Percentiles rank a stretch among this genome's conserved stretches.
phyloP scores from a whole-genome alignment of 2,797 vertebrate genomes.

The Apogon talboti region DNA sequence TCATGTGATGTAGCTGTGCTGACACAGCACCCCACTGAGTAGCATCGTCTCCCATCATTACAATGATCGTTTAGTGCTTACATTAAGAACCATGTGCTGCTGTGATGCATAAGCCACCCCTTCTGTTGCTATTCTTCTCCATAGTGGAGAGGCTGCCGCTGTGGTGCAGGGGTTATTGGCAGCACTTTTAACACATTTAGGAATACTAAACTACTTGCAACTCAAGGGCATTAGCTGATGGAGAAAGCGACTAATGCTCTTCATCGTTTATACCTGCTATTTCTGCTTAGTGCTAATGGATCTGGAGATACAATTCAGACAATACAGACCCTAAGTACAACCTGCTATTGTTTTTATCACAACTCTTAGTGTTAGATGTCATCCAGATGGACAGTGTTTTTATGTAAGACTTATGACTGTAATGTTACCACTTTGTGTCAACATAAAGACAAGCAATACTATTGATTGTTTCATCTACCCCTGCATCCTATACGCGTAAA shows the following conservation, averaged over 20 bases:
- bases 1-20: background rate
- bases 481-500: no score
- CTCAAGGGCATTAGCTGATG: slow-evolving; percentile 54
- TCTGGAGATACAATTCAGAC: slow-evolving; percentile 14
- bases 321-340: slow-evolving; percentile 1
- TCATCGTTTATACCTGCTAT: slow-evolving; percentile 47
- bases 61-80: slow-evolving; percentile 24
- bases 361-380: background rate
- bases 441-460: background rate
- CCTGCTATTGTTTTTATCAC: slow-evolving; percentile 28
- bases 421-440: background rate
- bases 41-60: slow-evolving; percentile 6
- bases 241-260: slow-evolving; percentile 61
- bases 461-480: no score
- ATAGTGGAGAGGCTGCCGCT: slow-evolving; percentile 10
- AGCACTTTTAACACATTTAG: slow-evolving; percentile 67
- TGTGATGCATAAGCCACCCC: slow-evolving; percentile 1
- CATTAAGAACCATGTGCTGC: slow-evolving; percentile 39
- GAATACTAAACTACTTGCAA: slow-evolving; percentile 52
- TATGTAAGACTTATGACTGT: background rate
- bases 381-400: slow-evolving; percentile 6
- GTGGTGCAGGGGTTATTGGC: slow-evolving; percentile 60
- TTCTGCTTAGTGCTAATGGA: slow-evolving; percentile 60
- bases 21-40: background rate
- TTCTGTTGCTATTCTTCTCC: slow-evolving; percentile 10